Conservation (phyloP, 2,113 vertebrate genomes). For the Salvator merianae region DNA sequence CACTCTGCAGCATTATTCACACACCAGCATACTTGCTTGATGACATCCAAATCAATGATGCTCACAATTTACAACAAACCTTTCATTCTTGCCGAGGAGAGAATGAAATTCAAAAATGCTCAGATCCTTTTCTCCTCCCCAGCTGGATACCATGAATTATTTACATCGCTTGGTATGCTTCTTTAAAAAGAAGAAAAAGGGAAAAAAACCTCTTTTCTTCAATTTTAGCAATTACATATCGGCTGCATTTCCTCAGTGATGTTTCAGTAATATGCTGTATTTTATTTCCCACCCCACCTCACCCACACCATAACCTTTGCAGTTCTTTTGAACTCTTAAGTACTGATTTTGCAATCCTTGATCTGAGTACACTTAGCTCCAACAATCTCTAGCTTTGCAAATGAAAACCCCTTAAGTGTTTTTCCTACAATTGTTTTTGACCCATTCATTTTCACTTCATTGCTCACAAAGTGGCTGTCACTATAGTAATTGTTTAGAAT, state of each 20-base stretch:
- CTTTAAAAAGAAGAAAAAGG: background rate
- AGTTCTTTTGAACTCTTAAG: no score
- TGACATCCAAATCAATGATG: slow-evolving; percentile 45
- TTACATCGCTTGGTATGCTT: slow-evolving; percentile 65
- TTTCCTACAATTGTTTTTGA: slow-evolving; percentile 60
- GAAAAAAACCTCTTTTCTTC: slow-evolving; percentile 25
- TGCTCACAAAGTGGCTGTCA: slow-evolving; percentile 67
- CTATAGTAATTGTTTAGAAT: slow-evolving; percentile 58
- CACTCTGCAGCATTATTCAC: slow-evolving; percentile 43
- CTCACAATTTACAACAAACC: slow-evolving; percentile 42
- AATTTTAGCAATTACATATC: slow-evolving; percentile 53
- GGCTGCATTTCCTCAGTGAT: slow-evolving; percentile 32
- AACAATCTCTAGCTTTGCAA: slow-evolving; percentile 52
- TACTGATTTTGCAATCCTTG: slow-evolving; percentile 50
- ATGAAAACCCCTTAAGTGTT: slow-evolving; percentile 62
- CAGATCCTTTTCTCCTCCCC: slow-evolving; percentile 39
- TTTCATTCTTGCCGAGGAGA: slow-evolving; percentile 49
- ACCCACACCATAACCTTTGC: background rate
- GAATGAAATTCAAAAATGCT: slow-evolving; percentile 61
- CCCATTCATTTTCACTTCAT: slow-evolving; percentile 68
- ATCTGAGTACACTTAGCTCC: slow-evolving; percentile 54
- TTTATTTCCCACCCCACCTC: background rate
- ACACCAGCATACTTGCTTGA: slow-evolving; percentile 26
- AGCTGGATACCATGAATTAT: slow-evolving; percentile 66
- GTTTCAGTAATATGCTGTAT: slow-evolving; percentile 14